Base-by-base conservation (phyloP, 2,113 vertebrate genomes). In the Polypterus bichir region DNA sequence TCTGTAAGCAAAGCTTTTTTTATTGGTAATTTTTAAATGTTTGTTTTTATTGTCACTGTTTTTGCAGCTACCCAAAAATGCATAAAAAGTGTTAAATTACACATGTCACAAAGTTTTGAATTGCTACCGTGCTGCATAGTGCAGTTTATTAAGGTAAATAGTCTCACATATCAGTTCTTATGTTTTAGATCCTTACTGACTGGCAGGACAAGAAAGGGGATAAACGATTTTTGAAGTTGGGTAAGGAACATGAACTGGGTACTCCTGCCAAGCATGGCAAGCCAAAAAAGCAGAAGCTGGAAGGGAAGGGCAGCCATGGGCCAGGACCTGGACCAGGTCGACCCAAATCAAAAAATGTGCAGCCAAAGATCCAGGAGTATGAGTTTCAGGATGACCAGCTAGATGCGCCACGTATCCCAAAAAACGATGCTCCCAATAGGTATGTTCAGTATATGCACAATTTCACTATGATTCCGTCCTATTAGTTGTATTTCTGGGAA, bases 181-280 rank as follows among this genome's bases (percentile, higher is more conserved):
- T 68, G 4, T 73, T 74, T 61, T 80, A 99, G 95, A 98, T 99
- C 73, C 87, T 99, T 56, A 99, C 96, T 1, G 96, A 99, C 68
- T 99, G 96, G 96, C 96, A 98, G 70, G 96, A 97, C 77, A 97
- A 98, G 77, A 99, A 99, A 69, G 96, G 94, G 0, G 96, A 99
- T 65, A 88, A 95, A 54, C 87, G 94, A 5, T 91, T 97, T 65
- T 70, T 95, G 69, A 99, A 97, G 74, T 70, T 90, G 66, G 89
- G 83, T 47, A 95, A 96, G 76, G 96, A 99, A 53, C 89, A 92
- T 0, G 96, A 97, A 57, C 87, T 91, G 2, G 85, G 91, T 9
- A 80, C 89, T 3, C 82, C 94, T 0, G 83, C 92, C 49, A 94
- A 96, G 62, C 96, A 94, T 5, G 85, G 87, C 53, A 99, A 99